Evolutionary conservation across 2,113 vertebrate species (phyloP), one percentile per base, ranked within the genome.

Genomic region (Silurus asotus): DNA sequence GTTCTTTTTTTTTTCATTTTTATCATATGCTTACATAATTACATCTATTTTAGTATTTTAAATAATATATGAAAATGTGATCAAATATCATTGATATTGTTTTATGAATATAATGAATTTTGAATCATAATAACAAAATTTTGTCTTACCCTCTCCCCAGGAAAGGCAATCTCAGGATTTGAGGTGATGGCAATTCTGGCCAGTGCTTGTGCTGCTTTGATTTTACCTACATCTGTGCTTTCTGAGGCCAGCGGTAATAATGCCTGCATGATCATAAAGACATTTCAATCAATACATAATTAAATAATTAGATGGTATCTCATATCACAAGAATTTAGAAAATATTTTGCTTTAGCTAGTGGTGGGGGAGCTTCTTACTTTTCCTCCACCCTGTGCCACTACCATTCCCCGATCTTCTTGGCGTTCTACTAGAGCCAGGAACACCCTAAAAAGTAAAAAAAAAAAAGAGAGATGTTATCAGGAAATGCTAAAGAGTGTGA

Each of bases 111-210:
- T 37, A 37, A 37, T 37, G 37, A 37, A 37, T 37, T 37, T 37
- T 3, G 9, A 8, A 25, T 58, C 8, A 19, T 8, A 58, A 59
- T 19, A 79, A 45, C 10, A 17, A 1, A 59, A 45, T 7, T 19
- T 64, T 17, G 76, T 83, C 94, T 87, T 20, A 99, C 98, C 92
- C 98, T 93, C 92, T 99, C 98, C 19, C 98, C 98, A 0, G 97
- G 98, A 84, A 99, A 99, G 0, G 96, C 97, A 90, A 99, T 98
- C 92, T 97, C 96, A 0, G 98, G 98, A 90, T 99, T 98, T 23
- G 97, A 97, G 6, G 97, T 99, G 91, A 99, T 99, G 86, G 97
- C 94, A 87, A 99, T 97, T 93, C 98, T 99, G 23, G 98, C 97
- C 23, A 99, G 93, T 0, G 98, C 97, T 92, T 99, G 98, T 0